Base-by-base conservation (phyloP, 1,140 invertebrate species). In the Drosophila pseudoobscura region DNA sequence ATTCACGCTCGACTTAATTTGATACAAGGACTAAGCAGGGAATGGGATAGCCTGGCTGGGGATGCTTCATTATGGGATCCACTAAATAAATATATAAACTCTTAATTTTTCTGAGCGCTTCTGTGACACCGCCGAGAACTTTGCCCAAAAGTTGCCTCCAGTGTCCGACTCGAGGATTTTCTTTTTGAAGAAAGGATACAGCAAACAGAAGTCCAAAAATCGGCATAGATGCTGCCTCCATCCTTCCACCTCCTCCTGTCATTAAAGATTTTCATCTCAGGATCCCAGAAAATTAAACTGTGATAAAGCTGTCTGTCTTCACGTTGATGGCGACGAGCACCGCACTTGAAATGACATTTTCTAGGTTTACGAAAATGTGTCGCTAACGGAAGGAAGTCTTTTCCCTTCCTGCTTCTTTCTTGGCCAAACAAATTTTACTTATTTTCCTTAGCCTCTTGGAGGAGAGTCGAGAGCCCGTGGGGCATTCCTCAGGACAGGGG, bases 31-130 rank as follows among this genome's bases (percentile, higher is more conserved):
- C 11, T 13, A 39, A 4, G 35, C 11, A 13, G 13, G 75, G 63
- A 59, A 51, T 47, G 75, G 63, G 59, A 58, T 44, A 53, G 43
- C 44, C 46, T 9, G n/a, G 43, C 7, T 39, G 15, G 41, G 61
- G 43, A 54, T 63, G 35, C 66, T 72, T 80, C 56, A 72, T 80
- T 64, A 72, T 41, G 47, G 31, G 9, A 41, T 63, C 47, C 76
- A 75, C 70, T 78, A 88, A 82, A 71, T 80, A 87, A 85, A 82
- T 87, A 75, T 87, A 75, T 75, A 80, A 54, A 78, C 70, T 88
- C 82, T 82, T 82, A 75, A 87, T 88, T 88, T 87, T 72, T 58
- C 69, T 47, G 43, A 59, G 54, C 17, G 17, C 17, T 17, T 17
- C 17, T 17, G 17, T 17, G 17, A 17, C 17, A 17, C 62, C 45